These are phyloP conservation scores for Stictocephala bisonia DNA, from an alignment of 2,888 invertebrate genomes.

Conservation along the genomic window DNA sequence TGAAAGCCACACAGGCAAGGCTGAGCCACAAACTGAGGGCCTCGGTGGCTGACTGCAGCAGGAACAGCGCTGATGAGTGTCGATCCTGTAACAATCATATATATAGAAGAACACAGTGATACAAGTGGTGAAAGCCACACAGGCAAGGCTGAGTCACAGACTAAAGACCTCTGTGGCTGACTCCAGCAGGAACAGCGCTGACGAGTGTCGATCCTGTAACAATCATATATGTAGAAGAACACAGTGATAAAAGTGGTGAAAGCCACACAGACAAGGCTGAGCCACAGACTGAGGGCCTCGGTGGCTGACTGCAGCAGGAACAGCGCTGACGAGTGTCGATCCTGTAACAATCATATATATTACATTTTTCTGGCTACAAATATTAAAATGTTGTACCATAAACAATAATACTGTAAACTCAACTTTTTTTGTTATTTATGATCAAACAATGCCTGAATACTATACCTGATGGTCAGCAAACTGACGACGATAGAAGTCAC, in stretches of 20 bases:
- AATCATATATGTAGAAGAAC: conserved; percentile 13
- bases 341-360: conserved; percentile 34
- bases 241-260: conserved; percentile 41
- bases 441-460: no score
- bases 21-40: conserved; percentile 50
- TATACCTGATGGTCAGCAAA: conserved; percentile 49
- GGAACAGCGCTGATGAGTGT: conserved; percentile 48
- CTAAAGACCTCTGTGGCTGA: conserved; percentile 43
- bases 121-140: conserved; percentile 12
- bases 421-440: no score
- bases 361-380: no score
- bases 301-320: conserved; percentile 47
- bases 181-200: conserved; percentile 37
- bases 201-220: conserved; percentile 43
- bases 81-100: conserved; percentile 42
- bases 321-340: conserved; percentile 47
- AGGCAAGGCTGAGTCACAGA: conserved; percentile 42
- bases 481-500: conserved; percentile 44
- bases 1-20: conserved; percentile 43
- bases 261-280: conserved; percentile 43
- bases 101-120: not conserved
- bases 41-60: conserved; percentile 47
- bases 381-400: not conserved
- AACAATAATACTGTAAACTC: no score
- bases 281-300: conserved; percentile 50